Conservation (phyloP, 2,888 invertebrate genomes). For the Conus canariensis region DNA sequence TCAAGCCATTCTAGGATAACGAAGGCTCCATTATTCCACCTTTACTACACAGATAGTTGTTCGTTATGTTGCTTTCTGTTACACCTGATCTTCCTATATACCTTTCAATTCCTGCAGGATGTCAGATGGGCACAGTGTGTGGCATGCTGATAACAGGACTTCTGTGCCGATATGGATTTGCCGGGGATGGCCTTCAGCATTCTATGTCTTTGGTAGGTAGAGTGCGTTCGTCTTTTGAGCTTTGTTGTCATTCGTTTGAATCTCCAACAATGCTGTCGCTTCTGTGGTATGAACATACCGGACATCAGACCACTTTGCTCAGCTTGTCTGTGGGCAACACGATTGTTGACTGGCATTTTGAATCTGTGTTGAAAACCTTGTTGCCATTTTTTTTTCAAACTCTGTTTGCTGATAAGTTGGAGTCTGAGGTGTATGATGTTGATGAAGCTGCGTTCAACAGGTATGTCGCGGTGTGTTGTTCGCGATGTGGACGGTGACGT, state of each 20-base stretch:
- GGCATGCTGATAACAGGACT: conserved; percentile 82
- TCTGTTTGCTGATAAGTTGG: background rate
- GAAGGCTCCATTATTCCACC: no score
- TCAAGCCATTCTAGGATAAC: no score
- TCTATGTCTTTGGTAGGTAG: conserved; percentile 81
- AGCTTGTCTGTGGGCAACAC: background rate
- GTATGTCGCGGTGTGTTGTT: no score
- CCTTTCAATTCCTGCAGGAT: no score
- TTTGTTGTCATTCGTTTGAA: background rate
- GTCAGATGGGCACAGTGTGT: conserved; percentile 82
- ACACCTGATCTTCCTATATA: no score
- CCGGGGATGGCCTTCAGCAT: conserved; percentile 83
- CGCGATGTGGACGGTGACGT: no score
- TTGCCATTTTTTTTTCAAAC: background rate
- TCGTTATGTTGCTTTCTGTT: no score
- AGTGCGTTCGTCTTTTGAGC: conserved; percentile 60
- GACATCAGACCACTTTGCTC: background rate
- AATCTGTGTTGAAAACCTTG: background rate
- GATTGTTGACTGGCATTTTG: background rate
- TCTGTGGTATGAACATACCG: background rate
- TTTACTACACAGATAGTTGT: no score
- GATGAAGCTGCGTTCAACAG: no score
- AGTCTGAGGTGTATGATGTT: no score
- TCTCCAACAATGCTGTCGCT: background rate
- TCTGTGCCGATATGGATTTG: conserved; percentile 59